These are phyloP conservation scores for Pitangus sulphuratus DNA, from an alignment of 2,797 vertebrate species.

Conservation along the genomic window DNA sequence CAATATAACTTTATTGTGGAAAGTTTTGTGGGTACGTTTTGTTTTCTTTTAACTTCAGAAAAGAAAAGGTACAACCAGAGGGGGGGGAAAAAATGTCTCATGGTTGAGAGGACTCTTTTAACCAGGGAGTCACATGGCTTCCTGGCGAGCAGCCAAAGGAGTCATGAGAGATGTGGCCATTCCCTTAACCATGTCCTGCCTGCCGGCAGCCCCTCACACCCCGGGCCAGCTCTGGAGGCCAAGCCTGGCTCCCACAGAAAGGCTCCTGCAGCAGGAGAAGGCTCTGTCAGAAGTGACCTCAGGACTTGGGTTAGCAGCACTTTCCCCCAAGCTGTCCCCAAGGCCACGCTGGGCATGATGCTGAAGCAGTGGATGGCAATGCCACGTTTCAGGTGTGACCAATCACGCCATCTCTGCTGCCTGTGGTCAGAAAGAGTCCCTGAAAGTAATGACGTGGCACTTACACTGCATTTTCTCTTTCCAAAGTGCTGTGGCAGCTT, in stretches of 20 bases:
- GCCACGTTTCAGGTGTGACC: rapidly evolving
- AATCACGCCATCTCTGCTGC: rapidly evolving
- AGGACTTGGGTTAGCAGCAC: rapidly evolving
- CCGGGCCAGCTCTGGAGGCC: neutral
- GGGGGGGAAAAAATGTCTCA: neutral
- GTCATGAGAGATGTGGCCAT: slow-evolving; percentile 62
- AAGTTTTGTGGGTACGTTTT: slow-evolving; percentile 46
- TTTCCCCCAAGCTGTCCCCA: neutral
- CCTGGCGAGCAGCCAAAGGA: slow-evolving; percentile 38
- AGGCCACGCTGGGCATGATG: rapidly evolving
- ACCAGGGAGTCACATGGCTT: slow-evolving; percentile 59
- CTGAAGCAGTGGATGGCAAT: rapidly evolving
- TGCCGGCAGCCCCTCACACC: rapidly evolving
- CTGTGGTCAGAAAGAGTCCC: neutral
- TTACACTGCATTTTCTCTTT: rapidly evolving
- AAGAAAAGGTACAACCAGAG: slow-evolving; percentile 60
- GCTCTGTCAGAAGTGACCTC: neutral
- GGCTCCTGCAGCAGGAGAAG: neutral
- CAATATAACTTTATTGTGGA: slow-evolving; percentile 41
- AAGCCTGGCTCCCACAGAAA: neutral
- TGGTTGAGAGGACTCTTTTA: slow-evolving; percentile 70
- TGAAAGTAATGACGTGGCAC: neutral
- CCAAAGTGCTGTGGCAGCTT: slow-evolving; percentile 20
- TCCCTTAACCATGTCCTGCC: slow-evolving; percentile 57
- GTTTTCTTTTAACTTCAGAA: slow-evolving; percentile 50